A percentile compares a stretch with the other conserved stretches of the same genome.
phyloP scores from a whole-genome alignment of 2,888 invertebrate genomes.

The Ptychoptera contaminata region DNA sequence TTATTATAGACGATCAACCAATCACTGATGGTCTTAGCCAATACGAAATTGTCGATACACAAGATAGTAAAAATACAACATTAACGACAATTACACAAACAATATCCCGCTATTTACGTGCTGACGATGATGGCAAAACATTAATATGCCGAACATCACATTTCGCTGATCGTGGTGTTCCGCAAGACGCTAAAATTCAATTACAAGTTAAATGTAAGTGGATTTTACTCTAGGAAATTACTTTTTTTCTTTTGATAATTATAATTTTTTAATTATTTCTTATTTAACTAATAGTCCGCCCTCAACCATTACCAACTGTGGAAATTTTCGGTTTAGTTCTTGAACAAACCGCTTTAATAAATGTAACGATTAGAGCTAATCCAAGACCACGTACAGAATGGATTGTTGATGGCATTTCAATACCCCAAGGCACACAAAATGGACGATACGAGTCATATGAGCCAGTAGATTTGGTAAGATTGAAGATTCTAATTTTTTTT shows the following conservation, averaged over 20 bases:
- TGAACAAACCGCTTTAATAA: constrained; percentile 52
- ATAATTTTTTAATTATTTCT: background rate
- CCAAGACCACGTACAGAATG: constrained; percentile 55
- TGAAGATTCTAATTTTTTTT: constrained; percentile 5
- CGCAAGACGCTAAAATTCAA: constrained; percentile 19
- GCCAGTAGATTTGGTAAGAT: constrained; percentile 21
- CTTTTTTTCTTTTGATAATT: constrained; percentile 3
- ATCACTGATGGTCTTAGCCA: constrained; percentile 41
- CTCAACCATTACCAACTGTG: constrained; percentile 39
- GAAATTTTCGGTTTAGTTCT: constrained; percentile 60
- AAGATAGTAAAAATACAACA: constrained; percentile 35
- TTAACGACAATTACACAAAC: constrained; percentile 48
- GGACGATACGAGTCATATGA: constrained; percentile 25
- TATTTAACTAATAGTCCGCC: constrained; percentile 38
- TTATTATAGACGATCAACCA: constrained; percentile 40
- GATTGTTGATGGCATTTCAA: constrained; percentile 41
- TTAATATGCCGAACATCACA: constrained; percentile 54
- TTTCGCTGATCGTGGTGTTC: constrained; percentile 25
- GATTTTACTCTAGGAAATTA: background rate
- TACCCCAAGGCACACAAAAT: constrained; percentile 33
- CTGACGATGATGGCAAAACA: constrained; percentile 47
- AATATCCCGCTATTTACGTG: constrained; percentile 41
- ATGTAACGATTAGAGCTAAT: constrained; percentile 55
- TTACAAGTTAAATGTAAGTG: constrained; percentile 45
- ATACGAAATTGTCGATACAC: constrained; percentile 26